A percentile compares a stretch with the other conserved stretches of the same genome.
phyloP scores from a whole-genome alignment of 1,140 invertebrate genomes.

The Metopolophium dirhodum region DNA sequence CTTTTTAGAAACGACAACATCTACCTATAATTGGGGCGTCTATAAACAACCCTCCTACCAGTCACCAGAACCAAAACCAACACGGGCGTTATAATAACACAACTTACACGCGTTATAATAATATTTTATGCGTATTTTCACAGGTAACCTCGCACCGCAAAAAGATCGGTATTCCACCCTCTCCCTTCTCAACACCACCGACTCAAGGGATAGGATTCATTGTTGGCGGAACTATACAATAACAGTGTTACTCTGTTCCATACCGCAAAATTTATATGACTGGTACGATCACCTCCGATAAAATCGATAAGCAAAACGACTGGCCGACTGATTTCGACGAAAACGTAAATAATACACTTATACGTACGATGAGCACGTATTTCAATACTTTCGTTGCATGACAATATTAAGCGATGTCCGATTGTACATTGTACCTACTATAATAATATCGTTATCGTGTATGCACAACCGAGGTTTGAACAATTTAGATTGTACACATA shows the following conservation, averaged over 20 bases:
- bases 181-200: too few relatives aligned
- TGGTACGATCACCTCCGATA: neutral
- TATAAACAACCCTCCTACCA: neutral
- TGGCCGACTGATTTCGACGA: neutral
- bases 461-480: neutral
- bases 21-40: neutral
- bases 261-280: neutral
- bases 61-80: neutral
- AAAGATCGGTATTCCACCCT: neutral
- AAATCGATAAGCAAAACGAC: neutral
- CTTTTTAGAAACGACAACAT: neutral
- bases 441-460: neutral
- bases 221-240: neutral
- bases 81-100: too few relatives aligned
- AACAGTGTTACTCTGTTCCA: neutral
- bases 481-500: neutral
- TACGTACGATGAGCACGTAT: neutral
- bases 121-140: neutral
- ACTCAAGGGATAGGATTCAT: neutral
- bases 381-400: neutral
- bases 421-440: neutral
- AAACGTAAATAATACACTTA: neutral
- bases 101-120: neutral
- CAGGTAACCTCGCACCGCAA: neutral
- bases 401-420: neutral